phyloP scores from a whole-genome alignment of 2,797 vertebrate genomes.

The Sciaenops ocellatus region DNA sequence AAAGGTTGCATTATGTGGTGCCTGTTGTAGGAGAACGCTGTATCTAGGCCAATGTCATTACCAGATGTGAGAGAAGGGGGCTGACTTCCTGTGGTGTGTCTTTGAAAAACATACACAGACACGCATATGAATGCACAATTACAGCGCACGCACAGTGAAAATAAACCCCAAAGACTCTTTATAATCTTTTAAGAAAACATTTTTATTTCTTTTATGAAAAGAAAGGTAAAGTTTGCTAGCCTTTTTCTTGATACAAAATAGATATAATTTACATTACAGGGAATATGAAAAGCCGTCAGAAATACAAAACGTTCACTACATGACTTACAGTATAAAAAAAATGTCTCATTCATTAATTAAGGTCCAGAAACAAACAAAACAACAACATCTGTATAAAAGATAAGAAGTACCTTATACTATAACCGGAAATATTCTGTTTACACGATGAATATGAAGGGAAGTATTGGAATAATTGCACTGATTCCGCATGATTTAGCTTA shows the following conservation, averaged over 20 bases:
- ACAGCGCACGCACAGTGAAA: conserved; percentile 27
- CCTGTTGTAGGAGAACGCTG: conserved; percentile 33
- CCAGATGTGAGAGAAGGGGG: conserved; percentile 81
- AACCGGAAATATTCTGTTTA: conserved; percentile 19
- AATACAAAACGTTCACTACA: conserved; percentile 65
- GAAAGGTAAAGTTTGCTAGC: conserved; percentile 45
- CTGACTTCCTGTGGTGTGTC: conserved; percentile 71
- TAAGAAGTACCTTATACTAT: conserved; percentile 21
- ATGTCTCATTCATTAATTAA: conserved; percentile 30
- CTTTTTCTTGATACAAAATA: conserved; percentile 64
- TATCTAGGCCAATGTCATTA: conserved; percentile 78
- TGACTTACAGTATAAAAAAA: conserved; percentile 54
- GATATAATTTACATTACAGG: conserved; percentile 73
- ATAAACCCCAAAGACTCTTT: conserved; percentile 20
- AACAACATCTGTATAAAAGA: conserved; percentile 36
- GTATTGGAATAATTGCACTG: conserved; percentile 24
- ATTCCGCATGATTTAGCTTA: conserved; percentile 12
- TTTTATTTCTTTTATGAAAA: conserved; percentile 78
- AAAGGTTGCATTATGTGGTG: conserved; percentile 57
- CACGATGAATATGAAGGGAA: conserved; percentile 19
- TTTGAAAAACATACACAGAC: conserved; percentile 35
- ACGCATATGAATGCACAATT: conserved; percentile 18
- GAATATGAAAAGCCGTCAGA: conserved; percentile 50
- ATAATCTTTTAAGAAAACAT: conserved; percentile 54
- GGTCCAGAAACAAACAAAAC: conserved; percentile 28